A percentile compares a stretch with the other conserved stretches of the same genome.
These are phyloP conservation scores for Microchrysa polita DNA, from an alignment of 2,888 invertebrate genomes.

Conservation along the genomic window DNA sequence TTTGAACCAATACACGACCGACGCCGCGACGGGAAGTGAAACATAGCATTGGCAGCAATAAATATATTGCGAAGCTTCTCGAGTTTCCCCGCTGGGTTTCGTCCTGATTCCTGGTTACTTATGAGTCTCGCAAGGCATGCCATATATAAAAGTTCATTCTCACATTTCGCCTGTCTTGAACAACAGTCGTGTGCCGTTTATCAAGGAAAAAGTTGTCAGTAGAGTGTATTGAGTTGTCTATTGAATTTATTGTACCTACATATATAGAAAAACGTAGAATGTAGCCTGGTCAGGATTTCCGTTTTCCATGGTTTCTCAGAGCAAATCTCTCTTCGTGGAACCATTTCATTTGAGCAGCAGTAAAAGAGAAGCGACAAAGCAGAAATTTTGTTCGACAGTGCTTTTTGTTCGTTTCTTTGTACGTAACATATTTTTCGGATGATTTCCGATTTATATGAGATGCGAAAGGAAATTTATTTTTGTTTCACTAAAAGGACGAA, in stretches of 20 bases:
- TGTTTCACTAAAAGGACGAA: not conserved
- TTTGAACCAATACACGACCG: slow-evolving; percentile 2
- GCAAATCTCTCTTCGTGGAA: not conserved
- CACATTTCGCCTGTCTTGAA: not conserved
- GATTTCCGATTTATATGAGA: slow-evolving; percentile 32
- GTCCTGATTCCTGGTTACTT: slow-evolving; percentile 30
- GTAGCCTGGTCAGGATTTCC: slow-evolving; percentile 21
- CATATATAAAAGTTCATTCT: slow-evolving; percentile 23
- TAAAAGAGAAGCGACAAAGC: slow-evolving; percentile 31
- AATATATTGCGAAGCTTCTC: slow-evolving; percentile 22
- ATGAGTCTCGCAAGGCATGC: slow-evolving; percentile 7
- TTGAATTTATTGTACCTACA: slow-evolving; percentile 37
- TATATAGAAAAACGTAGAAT: too few species aligned
- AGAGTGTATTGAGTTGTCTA: not conserved
- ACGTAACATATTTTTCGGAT: slow-evolving; percentile 27
- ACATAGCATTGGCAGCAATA: slow-evolving; percentile 33
- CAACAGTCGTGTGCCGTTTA: not conserved
- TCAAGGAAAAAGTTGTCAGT: not conserved
- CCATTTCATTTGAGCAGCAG: slow-evolving; percentile 28
- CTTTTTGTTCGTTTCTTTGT: slow-evolving; percentile 30
- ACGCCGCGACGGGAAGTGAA: not conserved
- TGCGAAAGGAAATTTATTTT: slow-evolving; percentile 15
- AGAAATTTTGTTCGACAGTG: slow-evolving; percentile 37
- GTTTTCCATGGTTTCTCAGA: slow-evolving; percentile 20
- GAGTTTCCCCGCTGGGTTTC: slow-evolving; percentile 28